Evolutionary conservation across 2,113 vertebrate genomes (phyloP).

Genomic region (Ptyas mucosa): DNA sequence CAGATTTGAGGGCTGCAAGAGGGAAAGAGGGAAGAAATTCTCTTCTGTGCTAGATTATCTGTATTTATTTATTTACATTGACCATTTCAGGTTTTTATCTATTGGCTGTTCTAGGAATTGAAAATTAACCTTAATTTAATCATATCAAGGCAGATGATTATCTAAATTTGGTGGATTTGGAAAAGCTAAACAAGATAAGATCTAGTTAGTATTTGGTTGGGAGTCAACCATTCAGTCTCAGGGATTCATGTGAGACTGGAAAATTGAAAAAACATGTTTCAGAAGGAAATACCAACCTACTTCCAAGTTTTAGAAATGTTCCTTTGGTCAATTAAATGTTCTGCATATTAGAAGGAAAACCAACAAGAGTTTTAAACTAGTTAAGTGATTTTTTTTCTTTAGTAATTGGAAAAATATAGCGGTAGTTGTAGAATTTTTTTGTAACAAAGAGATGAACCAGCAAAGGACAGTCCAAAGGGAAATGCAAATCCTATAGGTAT

Average conservation of each 20-base stretch:
- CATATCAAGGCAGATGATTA: not conserved
- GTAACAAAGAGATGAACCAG: not conserved
- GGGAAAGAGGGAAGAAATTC: not conserved
- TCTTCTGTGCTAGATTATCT: not conserved
- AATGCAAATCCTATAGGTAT: not conserved
- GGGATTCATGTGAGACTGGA: not conserved
- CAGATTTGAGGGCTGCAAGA: not conserved
- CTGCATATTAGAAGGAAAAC: not conserved
- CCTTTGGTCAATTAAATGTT: not conserved
- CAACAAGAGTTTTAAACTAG: not conserved
- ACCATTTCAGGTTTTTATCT: not conserved
- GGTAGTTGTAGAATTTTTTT: not conserved
- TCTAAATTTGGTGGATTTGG: not conserved
- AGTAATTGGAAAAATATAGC: not conserved
- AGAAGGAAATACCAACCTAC: not conserved
- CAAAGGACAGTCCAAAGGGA: not conserved
- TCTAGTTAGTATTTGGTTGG: not conserved
- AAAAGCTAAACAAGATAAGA: not conserved
- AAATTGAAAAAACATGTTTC: not conserved
- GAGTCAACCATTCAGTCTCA: not conserved
- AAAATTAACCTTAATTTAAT: not conserved
- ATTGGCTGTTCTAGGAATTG: not conserved
- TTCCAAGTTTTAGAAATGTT: not conserved
- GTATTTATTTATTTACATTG: not conserved
- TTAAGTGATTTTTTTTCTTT: not conserved